phyloP scores from a whole-genome alignment of 2,113 vertebrate genomes.

The Nothobranchius kuhntae region DNA sequence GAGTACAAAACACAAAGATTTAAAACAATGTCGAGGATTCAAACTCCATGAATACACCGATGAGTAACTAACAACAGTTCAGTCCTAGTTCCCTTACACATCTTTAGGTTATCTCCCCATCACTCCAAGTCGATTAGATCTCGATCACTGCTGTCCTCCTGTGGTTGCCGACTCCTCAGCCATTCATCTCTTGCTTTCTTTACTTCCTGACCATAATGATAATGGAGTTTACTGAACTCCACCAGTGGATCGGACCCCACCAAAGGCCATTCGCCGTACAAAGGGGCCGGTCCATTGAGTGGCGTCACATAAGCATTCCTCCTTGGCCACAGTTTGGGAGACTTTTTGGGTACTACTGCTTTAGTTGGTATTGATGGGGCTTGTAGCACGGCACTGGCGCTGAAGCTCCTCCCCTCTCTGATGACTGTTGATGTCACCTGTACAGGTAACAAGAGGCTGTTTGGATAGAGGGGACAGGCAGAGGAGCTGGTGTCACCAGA shows the following conservation, averaged over 20 bases:
- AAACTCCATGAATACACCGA: no score
- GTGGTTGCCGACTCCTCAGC: conserved; percentile 54
- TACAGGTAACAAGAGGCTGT: conserved; percentile 25
- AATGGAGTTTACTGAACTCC: conserved; percentile 79
- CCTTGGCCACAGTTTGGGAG: conserved; percentile 75
- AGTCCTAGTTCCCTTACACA: conserved; percentile 38
- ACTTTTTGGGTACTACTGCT: conserved; percentile 53
- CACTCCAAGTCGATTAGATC: conserved; percentile 70
- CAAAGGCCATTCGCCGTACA: conserved; percentile 73
- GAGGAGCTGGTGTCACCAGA: conserved; percentile 30
- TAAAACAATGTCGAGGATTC: no score
- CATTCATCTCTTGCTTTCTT: conserved; percentile 65
- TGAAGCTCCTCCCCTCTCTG: conserved; percentile 63
- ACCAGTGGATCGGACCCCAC: conserved; percentile 61
- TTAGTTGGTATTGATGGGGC: conserved; percentile 37
- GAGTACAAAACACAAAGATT: no score
- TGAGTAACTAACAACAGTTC: no score
- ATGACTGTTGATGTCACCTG: conserved; percentile 21
- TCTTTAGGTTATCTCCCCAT: conserved; percentile 14
- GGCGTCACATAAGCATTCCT: conserved; percentile 78
- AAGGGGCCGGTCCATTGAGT: conserved; percentile 69
- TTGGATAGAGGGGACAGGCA: conserved; percentile 15
- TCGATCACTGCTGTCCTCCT: conserved; percentile 27
- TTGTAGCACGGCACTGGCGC: conserved; percentile 49
- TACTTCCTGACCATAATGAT: conserved; percentile 80